Evolutionary conservation across 2,113 vertebrate species (phyloP).

Genomic region (Mionectes macconnelli): DNA sequence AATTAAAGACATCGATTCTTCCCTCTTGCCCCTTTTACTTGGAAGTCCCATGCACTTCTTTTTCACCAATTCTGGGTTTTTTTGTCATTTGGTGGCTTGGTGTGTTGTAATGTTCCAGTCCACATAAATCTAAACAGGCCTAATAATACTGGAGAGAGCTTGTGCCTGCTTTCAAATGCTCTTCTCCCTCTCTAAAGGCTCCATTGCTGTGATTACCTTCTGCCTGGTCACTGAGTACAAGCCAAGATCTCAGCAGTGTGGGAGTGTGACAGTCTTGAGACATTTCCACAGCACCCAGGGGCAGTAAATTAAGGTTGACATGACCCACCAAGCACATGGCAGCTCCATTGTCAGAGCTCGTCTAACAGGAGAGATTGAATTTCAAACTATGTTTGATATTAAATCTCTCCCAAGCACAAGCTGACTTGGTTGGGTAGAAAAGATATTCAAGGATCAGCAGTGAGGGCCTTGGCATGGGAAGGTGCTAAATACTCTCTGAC

Average conservation of each 20-base stretch:
- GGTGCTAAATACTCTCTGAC: slow-evolving; percentile 2
- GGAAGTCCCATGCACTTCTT: not conserved
- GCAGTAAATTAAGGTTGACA: slow-evolving; percentile 69
- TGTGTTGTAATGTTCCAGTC: not conserved
- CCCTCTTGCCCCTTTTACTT: not conserved
- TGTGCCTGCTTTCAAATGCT: not conserved
- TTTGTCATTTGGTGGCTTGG: not conserved
- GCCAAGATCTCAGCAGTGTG: slow-evolving; percentile 35
- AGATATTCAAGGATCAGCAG: not conserved
- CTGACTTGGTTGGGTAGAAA: slow-evolving; percentile 34
- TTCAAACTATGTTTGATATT: slow-evolving; percentile 64
- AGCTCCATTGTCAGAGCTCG: slow-evolving; percentile 60
- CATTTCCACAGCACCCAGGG: slow-evolving; percentile 41
- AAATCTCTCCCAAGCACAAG: slow-evolving; percentile 53
- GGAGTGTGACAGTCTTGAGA: slow-evolving; percentile 56
- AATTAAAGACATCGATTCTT: not conserved
- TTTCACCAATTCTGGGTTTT: not conserved
- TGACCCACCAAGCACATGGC: slow-evolving; percentile 63
- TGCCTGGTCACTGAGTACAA: slow-evolving; percentile 38
- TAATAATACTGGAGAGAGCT: not conserved
- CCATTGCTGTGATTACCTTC: slow-evolving; percentile 15
- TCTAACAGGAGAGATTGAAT: slow-evolving; percentile 67
- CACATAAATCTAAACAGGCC: not conserved
- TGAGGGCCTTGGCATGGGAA: not conserved
- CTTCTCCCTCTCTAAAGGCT: not conserved